Percentiles rank a stretch among this genome's conserved stretches.
Conservation (phyloP, 1,140 invertebrate species). For the Drosophila dunni region DNA sequence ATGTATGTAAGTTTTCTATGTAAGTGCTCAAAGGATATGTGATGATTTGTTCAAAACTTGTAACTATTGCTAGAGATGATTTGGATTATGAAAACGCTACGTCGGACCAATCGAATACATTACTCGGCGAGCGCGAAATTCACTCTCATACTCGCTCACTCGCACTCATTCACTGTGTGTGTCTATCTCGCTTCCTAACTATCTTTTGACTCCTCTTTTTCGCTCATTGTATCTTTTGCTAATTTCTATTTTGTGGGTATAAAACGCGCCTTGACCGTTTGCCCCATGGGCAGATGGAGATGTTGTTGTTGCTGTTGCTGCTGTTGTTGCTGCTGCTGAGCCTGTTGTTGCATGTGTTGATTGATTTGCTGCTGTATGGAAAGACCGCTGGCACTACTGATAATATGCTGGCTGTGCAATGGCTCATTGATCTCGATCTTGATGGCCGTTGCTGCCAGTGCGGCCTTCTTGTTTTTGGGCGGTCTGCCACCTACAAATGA, state of each 20-base stretch:
- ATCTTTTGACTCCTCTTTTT: slow-evolving; percentile 5
- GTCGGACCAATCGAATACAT: slow-evolving; percentile 34
- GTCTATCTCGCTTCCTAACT: background rate
- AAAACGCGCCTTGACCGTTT: slow-evolving; percentile 77
- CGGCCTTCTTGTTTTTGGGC: slow-evolving; percentile 80
- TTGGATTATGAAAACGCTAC: slow-evolving; percentile 25
- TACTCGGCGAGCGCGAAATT: background rate
- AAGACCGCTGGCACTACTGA: slow-evolving; percentile 78
- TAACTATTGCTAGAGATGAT: slow-evolving; percentile 55
- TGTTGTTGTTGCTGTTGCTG: slow-evolving; percentile 68
- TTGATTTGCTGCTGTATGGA: slow-evolving; percentile 83
- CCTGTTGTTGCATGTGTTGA: slow-evolving; percentile 74
- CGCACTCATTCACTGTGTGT: slow-evolving; percentile 3
- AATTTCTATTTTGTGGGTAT: slow-evolving; percentile 79
- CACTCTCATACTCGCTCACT: slow-evolving; percentile 1
- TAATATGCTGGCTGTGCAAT: slow-evolving; percentile 79
- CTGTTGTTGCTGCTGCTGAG: slow-evolving; percentile 55
- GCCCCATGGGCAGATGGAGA: slow-evolving; percentile 70
- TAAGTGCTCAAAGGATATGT: slow-evolving; percentile 50
- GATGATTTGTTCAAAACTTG: slow-evolving; percentile 43
- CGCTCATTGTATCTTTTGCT: background rate
- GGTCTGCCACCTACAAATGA: slow-evolving; percentile 67
- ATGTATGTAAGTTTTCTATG: slow-evolving; percentile 17
- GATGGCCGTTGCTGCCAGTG: slow-evolving; percentile 70
- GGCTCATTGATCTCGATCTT: slow-evolving; percentile 83